These are phyloP conservation scores for Dioctria rufipes DNA, from an alignment of 2,888 invertebrate species.

Conservation along the genomic window DNA sequence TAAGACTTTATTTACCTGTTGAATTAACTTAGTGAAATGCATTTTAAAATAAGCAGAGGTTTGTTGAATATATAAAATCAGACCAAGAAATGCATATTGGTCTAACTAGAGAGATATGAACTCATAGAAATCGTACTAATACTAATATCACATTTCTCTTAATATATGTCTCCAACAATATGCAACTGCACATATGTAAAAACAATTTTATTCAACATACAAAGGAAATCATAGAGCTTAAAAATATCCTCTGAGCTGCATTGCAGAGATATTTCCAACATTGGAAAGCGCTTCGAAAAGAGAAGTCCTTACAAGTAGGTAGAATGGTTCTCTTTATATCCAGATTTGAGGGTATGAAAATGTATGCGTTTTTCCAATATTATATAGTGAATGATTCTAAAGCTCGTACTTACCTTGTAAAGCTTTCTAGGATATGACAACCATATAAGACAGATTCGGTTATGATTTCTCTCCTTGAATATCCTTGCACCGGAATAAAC, in stretches of 20 bases:
- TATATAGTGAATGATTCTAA: neutral
- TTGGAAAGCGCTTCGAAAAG: slow-evolving; percentile 21
- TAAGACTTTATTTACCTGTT: no score
- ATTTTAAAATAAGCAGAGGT: no score
- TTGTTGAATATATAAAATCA: no score
- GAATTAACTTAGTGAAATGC: no score
- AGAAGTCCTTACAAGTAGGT: slow-evolving; percentile 27
- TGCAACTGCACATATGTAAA: no score
- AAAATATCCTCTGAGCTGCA: slow-evolving; percentile 21
- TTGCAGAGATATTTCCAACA: slow-evolving; percentile 44
- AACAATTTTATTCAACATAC: no score
- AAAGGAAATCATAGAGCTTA: neutral
- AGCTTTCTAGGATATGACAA: slow-evolving; percentile 12
- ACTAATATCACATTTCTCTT: no score
- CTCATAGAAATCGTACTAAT: no score
- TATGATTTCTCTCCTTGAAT: neutral
- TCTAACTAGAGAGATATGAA: no score
- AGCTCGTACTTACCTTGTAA: slow-evolving; percentile 34
- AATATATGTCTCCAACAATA: no score
- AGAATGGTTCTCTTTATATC: slow-evolving; percentile 10
- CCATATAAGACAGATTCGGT: slow-evolving; percentile 4
- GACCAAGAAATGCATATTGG: no score
- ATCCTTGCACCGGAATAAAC: slow-evolving; percentile 22
- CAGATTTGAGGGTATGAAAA: neutral
- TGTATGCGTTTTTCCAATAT: neutral